A percentile compares a stretch with the other conserved stretches of the same genome.
Evolutionary conservation across 1,140 invertebrate species (phyloP).

Genomic region (Drosophila prosaltans): DNA sequence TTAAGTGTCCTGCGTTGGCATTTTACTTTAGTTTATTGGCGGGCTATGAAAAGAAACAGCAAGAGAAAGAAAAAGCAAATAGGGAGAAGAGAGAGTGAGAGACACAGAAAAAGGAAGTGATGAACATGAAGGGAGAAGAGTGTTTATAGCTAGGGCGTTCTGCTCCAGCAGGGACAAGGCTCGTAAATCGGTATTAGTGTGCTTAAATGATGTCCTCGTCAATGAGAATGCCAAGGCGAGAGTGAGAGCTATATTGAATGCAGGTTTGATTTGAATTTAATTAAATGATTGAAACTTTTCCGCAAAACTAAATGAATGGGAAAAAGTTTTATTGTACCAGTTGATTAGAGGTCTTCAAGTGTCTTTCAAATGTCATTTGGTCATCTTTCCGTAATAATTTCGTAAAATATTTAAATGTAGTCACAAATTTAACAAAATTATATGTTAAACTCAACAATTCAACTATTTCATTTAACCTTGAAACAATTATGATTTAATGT

Average conservation of each 20-base stretch:
- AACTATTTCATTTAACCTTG: not conserved
- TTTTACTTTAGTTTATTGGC: conserved; percentile 70
- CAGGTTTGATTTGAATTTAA: conserved; percentile 61
- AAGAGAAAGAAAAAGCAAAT: conserved; percentile 15
- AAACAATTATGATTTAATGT: not conserved
- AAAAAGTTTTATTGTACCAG: conserved; percentile 27
- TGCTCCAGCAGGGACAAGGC: conserved; percentile 31
- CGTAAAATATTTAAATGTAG: not conserved
- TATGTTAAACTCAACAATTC: not conserved
- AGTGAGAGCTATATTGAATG: conserved; percentile 45
- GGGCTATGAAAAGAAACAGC: conserved; percentile 43
- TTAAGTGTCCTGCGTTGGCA: conserved; percentile 63
- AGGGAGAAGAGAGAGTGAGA: conserved; percentile 5
- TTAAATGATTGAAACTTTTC: conserved; percentile 56
- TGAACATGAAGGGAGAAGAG: not conserved
- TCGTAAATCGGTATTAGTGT: conserved; percentile 68
- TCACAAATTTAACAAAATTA: not conserved
- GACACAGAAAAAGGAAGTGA: conserved; percentile 16
- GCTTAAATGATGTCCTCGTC: conserved; percentile 57
- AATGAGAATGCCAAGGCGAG: conserved; percentile 37
- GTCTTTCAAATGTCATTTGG: conserved; percentile 37
- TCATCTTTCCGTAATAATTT: not conserved
- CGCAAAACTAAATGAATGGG: not conserved
- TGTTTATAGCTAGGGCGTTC: conserved; percentile 54
- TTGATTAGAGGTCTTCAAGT: conserved; percentile 5